Base-by-base conservation (phyloP, 2,888 invertebrate genomes). In the Eumacrocentrus americanus region DNA sequence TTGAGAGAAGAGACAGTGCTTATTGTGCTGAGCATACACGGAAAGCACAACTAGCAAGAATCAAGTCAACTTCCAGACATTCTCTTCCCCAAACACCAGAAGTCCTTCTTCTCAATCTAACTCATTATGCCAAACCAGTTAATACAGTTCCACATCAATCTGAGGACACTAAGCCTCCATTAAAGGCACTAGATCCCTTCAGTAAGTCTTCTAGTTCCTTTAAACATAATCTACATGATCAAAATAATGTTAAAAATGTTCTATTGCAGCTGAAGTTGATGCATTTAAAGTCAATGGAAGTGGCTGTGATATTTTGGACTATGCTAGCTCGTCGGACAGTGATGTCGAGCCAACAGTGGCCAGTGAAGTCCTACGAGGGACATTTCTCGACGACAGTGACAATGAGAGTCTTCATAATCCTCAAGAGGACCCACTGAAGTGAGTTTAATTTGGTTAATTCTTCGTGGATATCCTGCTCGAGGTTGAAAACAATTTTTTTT, bases 401-500 rank as follows among this genome's bases (percentile, higher is more conserved):
- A 87, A 89, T 71, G 92, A 92, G 75, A 91, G 90, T 75, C 85
- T 89, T 11, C 91, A 91, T 76, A 90, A 89, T 42, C 88, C 90
- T 63, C 86, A 89, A 67, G 91, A 91, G 70, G 91, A 92, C 81
- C 84, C 87, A 1, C 82, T 91, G 54, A 91, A 90, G 91, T 91
- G 83, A 81, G 81, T 76, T 62, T 50, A 12, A 18, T 35, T 42
- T 25, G 48, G n/a, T n/a, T n/a, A n/a, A n/a, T n/a, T n/a, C n/a
- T n/a, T n/a, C n/a, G n/a, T n/a, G n/a, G n/a, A n/a, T n/a, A n/a
- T n/a, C n/a, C n/a, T n/a, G n/a, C n/a, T 53, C 11, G 12, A n/a
- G 23, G 25, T 53, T 40, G n/a, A 12, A 9, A 40, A 20, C 47
- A 42, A 12, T 56, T 34, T 1, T 40, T 44, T 3, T 25, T 12